Evolutionary conservation across 2,797 vertebrate species (phyloP), one percentile per base, ranked within the genome.

Genomic region (Hyperoplus immaculatus): DNA sequence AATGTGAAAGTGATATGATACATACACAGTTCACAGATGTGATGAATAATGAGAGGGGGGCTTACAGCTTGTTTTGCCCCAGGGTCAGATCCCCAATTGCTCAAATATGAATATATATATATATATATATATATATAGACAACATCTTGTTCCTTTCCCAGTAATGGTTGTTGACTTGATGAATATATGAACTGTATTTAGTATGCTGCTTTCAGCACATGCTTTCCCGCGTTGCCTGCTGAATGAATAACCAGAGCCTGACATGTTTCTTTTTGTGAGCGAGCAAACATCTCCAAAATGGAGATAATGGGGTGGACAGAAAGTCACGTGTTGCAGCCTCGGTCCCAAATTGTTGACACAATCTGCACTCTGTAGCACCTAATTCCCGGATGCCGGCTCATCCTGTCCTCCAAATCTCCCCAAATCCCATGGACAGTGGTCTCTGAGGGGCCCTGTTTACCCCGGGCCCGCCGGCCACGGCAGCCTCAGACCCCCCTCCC

Each of bases 331-430:
- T 29, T 73, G 69, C 83, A 77, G 78, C 81, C 80, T 77, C 72
- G 43, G 60, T 81, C 84, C 87, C 78, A 75, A 83, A 81, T 54
- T 93, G 91, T 91, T 92, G 89, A 94, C 89, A 93, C 89, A 90
- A 90, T 89, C 87, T 78, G 61, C 10, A 55, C 87, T 91, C 89
- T 86, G 89, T 87, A 87, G 84, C 89, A 90, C 88, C 91, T 92
- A 91, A 93, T 92, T 94, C 92, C 87, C 89, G 84, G 91, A 94
- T 92, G 91, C 76, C 39, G 82, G 89, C 87, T 91, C 92, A 92
- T 93, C 88, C 92, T 92, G 92, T 92, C 90, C 81, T 89, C 89
- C 87, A 95, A 93, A 91, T 91, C 91, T 91, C 87, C 86, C 87
- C 88, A 91, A 93, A 93, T 94, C 92, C 93, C 87, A 83, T 45